A percentile compares a stretch with the other conserved stretches of the same genome.
phyloP scores from a whole-genome alignment of 2,113 vertebrate species.

The Amphilophus citrinellus region DNA sequence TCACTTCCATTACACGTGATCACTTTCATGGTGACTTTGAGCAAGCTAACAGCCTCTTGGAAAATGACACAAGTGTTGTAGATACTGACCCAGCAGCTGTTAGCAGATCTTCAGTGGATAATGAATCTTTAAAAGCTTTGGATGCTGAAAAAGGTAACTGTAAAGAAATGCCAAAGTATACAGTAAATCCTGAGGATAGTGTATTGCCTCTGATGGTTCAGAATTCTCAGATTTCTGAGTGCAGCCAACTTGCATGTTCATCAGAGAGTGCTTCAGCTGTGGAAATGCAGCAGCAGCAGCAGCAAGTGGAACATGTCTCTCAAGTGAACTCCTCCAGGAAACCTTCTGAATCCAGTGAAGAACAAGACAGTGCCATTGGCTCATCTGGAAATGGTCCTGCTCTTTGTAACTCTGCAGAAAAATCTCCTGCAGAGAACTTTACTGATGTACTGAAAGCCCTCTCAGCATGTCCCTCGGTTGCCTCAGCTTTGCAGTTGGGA shows the following conservation, averaged over 20 bases:
- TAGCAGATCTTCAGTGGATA: not conserved
- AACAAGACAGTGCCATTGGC: conserved; percentile 56
- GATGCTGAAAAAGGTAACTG: conserved; percentile 1
- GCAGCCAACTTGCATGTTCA: not conserved
- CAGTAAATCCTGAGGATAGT: not conserved
- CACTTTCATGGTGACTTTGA: conserved; percentile 15
- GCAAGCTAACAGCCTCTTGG: conserved; percentile 3
- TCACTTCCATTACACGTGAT: not conserved
- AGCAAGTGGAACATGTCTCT: not conserved
- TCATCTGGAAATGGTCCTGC: conserved; percentile 31
- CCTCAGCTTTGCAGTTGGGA: conserved; percentile 46
- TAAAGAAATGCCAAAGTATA: conserved; percentile 10
- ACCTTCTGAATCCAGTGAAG: not conserved
- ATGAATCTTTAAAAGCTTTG: not conserved
- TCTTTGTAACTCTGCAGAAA: conserved; percentile 13
- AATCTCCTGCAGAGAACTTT: conserved; percentile 6
- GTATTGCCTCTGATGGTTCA: not conserved
- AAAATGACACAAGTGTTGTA: not conserved
- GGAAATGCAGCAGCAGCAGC: not conserved
- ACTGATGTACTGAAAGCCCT: conserved; percentile 48
- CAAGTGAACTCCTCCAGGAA: not conserved
- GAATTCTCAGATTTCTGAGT: not conserved
- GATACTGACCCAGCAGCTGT: not conserved
- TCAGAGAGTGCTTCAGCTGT: not conserved
- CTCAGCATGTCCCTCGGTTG: conserved; percentile 44